Conservation (phyloP, 2,888 invertebrate genomes). For the Chironomus tentans region DNA sequence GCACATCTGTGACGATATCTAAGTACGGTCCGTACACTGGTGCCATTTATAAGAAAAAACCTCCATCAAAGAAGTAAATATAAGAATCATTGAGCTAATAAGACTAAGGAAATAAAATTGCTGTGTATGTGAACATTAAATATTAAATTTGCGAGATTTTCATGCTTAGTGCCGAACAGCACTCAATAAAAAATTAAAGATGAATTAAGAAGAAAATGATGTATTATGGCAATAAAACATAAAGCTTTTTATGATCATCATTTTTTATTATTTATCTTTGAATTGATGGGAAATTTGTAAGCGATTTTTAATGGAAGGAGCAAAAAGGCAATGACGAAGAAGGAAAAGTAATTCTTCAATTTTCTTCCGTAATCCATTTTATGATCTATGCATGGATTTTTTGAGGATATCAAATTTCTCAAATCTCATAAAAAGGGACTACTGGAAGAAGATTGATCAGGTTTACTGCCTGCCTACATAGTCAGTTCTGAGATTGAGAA, state of each 20-base stretch:
- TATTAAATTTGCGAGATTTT: too few species aligned
- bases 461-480: background rate
- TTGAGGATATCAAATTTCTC: background rate
- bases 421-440: background rate
- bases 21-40: conserved; percentile 8
- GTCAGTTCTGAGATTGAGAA: too few species aligned
- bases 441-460: background rate
- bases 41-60: conserved; percentile 15
- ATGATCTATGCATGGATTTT: background rate
- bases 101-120: background rate
- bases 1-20: background rate
- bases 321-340: too few species aligned
- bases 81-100: background rate
- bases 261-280: background rate
- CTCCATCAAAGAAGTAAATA: conserved; percentile 1
- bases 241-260: background rate
- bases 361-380: background rate
- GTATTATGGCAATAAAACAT: too few species aligned
- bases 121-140: too few species aligned
- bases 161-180: too few species aligned
- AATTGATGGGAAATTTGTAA: background rate
- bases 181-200: too few species aligned
- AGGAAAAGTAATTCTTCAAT: background rate
- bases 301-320: background rate
- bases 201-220: too few species aligned